Conservation (phyloP, 2,797 vertebrate genomes). For the Diglossa cyanea region DNA sequence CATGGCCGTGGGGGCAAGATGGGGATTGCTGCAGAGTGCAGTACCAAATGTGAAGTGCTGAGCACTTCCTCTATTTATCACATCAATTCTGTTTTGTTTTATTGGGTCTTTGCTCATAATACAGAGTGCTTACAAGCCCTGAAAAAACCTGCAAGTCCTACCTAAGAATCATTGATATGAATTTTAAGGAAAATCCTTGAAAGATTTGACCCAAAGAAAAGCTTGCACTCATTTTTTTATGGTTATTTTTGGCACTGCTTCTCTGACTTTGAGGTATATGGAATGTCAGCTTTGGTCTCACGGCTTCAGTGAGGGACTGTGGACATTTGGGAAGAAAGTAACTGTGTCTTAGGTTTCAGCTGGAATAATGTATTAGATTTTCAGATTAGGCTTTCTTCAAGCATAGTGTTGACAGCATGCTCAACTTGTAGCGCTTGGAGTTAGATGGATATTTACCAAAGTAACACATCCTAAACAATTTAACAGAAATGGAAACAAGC, state of each 20-base stretch:
- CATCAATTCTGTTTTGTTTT: neutral
- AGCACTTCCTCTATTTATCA: neutral
- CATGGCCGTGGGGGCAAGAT: rapidly evolving
- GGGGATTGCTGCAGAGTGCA: neutral
- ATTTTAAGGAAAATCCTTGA: neutral
- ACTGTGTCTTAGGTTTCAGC: neutral
- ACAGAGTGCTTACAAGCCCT: neutral
- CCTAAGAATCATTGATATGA: neutral
- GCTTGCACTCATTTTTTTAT: neutral
- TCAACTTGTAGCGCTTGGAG: neutral
- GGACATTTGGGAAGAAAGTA: neutral
- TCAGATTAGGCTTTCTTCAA: neutral
- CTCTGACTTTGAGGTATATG: neutral
- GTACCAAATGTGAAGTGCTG: neutral
- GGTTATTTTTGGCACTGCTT: neutral
- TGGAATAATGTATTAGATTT: neutral
- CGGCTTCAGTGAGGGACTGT: neutral
- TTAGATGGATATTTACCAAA: slow-evolving; percentile 18
- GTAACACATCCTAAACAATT: neutral
- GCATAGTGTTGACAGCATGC: neutral
- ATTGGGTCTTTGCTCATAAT: neutral
- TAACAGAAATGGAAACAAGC: neutral
- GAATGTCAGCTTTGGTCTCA: neutral
- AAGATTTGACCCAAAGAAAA: neutral
- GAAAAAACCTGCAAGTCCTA: neutral